phyloP scores from a whole-genome alignment of 64 coral and sea anemone species.

The Pocillopora damicornis region DNA sequence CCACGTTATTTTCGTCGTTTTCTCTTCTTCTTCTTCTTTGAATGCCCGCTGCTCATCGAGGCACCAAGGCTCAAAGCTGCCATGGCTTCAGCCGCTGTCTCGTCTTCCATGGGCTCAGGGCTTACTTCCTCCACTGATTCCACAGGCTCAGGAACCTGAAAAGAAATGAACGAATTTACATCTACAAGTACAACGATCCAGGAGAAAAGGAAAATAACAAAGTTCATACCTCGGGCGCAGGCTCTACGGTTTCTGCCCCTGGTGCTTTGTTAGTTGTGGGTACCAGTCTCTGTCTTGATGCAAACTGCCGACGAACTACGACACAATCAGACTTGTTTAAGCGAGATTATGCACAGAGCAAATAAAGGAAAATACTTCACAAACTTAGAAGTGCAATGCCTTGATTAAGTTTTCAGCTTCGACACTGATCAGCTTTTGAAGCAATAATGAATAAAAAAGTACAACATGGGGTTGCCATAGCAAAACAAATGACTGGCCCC shows the following conservation, averaged over 20 bases:
- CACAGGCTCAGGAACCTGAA: not conserved
- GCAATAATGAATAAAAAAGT: no score
- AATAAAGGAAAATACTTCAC: not conserved
- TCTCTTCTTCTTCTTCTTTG: constrained; percentile 62
- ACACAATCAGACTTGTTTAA: not conserved
- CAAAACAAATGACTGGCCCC: no score
- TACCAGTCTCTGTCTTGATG: constrained; percentile 67
- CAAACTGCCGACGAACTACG: constrained; percentile 81
- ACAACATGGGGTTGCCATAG: no score
- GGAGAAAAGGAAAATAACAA: not conserved
- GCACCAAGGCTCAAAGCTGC: constrained; percentile 30
- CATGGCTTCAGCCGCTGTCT: constrained; percentile 46
- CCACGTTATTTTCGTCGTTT: constrained; percentile 16
- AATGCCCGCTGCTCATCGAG: not conserved
- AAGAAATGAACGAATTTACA: not conserved
- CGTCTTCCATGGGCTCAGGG: constrained; percentile 55
- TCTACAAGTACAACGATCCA: not conserved
- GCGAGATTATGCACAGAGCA: not conserved
- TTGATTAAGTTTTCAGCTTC: not conserved
- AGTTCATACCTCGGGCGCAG: constrained; percentile 4
- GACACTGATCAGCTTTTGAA: not conserved
- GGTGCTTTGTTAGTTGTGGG: not conserved
- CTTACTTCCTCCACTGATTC: not conserved
- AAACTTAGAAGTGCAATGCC: not conserved
- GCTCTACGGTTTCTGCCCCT: not conserved